A percentile compares a stretch with the other conserved stretches of the same genome.
phyloP scores from a whole-genome alignment of 2,113 vertebrate species.

The Tenebrosternarchus preto region DNA sequence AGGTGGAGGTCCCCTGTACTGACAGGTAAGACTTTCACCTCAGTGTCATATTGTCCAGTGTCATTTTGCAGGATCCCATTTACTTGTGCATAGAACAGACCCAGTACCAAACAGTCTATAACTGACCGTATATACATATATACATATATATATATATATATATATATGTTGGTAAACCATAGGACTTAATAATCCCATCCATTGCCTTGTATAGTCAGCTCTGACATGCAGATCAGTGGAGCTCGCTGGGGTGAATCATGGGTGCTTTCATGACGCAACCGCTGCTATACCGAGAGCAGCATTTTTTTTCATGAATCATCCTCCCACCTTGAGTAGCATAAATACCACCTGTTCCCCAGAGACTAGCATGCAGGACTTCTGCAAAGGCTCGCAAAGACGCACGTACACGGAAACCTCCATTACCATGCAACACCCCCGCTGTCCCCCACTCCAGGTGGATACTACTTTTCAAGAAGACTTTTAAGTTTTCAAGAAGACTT shows the following conservation, averaged over 20 bases:
- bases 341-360: constrained; percentile 56
- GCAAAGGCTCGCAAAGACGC: constrained; percentile 30
- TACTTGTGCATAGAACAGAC: background rate
- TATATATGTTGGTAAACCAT: background rate
- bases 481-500: too few species aligned
- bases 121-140: background rate
- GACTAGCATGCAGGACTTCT: background rate
- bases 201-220: constrained; percentile 25
- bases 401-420: constrained; percentile 40
- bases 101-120: too few species aligned
- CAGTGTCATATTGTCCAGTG: constrained; percentile 25
- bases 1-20: constrained; percentile 27
- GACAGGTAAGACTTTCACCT: background rate
- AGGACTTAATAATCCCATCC: background rate
- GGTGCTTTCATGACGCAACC: constrained; percentile 45
- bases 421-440: constrained; percentile 48
- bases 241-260: constrained; percentile 42
- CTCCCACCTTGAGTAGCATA: constrained; percentile 53
- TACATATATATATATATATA: too few species aligned
- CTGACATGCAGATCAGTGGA: constrained; percentile 20
- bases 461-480: too few species aligned
- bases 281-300: constrained; percentile 43
- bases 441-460: constrained; percentile 39
- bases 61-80: background rate
- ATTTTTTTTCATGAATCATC: constrained; percentile 56